Conservation (phyloP, 2,797 vertebrate genomes). For the Peromyscus eremicus region DNA sequence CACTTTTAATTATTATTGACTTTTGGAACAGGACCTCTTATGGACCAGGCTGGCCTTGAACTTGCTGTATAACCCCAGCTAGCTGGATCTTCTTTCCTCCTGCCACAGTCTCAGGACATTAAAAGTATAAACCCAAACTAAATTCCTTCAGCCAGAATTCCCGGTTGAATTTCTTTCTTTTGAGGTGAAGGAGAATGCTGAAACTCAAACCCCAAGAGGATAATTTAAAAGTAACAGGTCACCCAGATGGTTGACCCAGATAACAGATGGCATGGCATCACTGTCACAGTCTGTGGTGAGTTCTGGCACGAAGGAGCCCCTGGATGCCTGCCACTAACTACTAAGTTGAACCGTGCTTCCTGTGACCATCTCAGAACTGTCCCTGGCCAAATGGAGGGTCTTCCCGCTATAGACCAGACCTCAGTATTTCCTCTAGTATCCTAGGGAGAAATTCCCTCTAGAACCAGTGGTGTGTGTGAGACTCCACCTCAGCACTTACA, state of each 20-base stretch:
- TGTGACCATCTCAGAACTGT: background rate
- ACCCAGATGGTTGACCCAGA: slow-evolving; percentile 61
- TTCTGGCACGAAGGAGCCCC: background rate
- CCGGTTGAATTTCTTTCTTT: slow-evolving; percentile 36
- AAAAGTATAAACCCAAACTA: background rate
- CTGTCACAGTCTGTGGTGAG: slow-evolving; percentile 1
- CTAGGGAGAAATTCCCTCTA: background rate
- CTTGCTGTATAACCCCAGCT: no score
- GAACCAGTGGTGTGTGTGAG: background rate
- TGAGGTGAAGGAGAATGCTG: slow-evolving; percentile 47
- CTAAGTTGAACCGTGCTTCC: slow-evolving; percentile 32
- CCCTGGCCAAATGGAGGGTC: background rate
- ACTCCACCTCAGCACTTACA: background rate
- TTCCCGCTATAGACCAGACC: background rate
- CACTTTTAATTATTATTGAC: background rate
- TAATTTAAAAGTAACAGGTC: slow-evolving; percentile 64
- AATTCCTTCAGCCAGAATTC: background rate
- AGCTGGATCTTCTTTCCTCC: background rate
- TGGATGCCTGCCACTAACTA: slow-evolving; percentile 61
- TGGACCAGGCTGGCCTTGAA: background rate
- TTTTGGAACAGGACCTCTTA: background rate
- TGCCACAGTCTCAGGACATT: background rate
- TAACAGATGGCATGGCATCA: slow-evolving; percentile 28
- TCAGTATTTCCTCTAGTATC: slow-evolving; percentile 2
- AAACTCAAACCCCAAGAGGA: slow-evolving; percentile 52